Conservation (phyloP, 2,888 invertebrate species). For the Drosophila austrosaltans region DNA sequence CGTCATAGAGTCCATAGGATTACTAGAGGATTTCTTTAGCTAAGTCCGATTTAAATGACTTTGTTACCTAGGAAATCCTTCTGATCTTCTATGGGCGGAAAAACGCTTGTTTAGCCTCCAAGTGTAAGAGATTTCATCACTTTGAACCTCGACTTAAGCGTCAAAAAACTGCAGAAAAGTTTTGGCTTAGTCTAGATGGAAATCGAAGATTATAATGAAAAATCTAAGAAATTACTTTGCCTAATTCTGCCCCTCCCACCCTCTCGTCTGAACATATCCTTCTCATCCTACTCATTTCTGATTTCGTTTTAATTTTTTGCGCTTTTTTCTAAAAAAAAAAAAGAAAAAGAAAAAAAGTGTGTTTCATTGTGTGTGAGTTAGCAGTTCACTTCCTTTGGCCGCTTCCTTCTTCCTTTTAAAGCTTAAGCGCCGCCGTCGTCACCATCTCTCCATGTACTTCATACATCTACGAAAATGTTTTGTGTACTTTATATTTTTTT, state of each 20-base stretch:
- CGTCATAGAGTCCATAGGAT: no score
- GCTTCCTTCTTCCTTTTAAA: constrained; percentile 76
- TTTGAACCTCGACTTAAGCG: no score
- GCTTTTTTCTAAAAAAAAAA: constrained; percentile 34
- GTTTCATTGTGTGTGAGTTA: constrained; percentile 37
- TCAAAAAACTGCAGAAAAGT: no score
- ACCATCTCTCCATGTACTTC: constrained; percentile 26
- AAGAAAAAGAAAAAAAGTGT: constrained; percentile 19
- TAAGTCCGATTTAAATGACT: no score
- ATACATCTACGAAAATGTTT: neutral
- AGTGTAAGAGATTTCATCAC: no score
- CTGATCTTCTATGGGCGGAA: no score
- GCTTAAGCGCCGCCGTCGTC: constrained; percentile 67
- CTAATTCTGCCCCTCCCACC: no score
- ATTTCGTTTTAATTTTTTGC: constrained; percentile 44
- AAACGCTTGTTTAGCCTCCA: no score
- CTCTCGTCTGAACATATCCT: neutral
- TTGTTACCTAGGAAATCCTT: no score
- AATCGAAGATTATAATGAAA: neutral
- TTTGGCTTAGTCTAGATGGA: no score
- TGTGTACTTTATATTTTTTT: constrained; percentile 12
- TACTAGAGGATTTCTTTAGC: no score
- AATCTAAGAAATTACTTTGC: neutral
- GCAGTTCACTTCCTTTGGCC: constrained; percentile 74
- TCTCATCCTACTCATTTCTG: constrained; percentile 14